Percentiles rank a stretch among this genome's conserved stretches.
Evolutionary conservation across 2,797 vertebrate genomes (phyloP).

Genomic region (Xenentodon cancila): DNA sequence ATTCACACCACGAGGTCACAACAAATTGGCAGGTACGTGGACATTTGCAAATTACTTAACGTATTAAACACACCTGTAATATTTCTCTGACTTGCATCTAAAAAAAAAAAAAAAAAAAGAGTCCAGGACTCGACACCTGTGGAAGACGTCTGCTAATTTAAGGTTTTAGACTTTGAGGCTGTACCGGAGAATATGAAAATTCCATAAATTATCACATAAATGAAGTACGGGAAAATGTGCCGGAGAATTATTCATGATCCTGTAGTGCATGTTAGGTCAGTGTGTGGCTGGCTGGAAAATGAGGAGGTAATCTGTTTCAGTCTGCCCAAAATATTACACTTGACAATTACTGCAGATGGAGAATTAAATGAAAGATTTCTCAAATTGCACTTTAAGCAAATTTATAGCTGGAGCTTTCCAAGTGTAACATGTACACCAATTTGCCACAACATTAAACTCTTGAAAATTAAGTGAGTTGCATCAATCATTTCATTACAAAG

Average conservation of each 20-base stretch:
- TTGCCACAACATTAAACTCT: no score
- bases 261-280: neutral
- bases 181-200: neutral
- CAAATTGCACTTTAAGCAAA: neutral
- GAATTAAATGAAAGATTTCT: neutral
- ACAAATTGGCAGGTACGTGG: neutral
- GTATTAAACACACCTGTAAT: neutral
- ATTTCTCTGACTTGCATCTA: no score
- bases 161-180: no score
- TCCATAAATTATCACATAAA: constrained; percentile 2
- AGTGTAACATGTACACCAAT: neutral
- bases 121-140: no score
- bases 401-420: neutral
- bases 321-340: neutral
- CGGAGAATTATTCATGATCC: neutral
- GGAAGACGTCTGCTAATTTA: no score
- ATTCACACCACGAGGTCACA: neutral
- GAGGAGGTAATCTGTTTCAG: neutral
- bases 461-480: no score
- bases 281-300: neutral
- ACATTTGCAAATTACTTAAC: neutral
- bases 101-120: no score
- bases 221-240: neutral
- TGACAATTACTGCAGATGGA: neutral
- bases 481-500: no score